These are phyloP conservation scores for Grantiella picta DNA, from an alignment of 2,113 vertebrate species.

Conservation along the genomic window DNA sequence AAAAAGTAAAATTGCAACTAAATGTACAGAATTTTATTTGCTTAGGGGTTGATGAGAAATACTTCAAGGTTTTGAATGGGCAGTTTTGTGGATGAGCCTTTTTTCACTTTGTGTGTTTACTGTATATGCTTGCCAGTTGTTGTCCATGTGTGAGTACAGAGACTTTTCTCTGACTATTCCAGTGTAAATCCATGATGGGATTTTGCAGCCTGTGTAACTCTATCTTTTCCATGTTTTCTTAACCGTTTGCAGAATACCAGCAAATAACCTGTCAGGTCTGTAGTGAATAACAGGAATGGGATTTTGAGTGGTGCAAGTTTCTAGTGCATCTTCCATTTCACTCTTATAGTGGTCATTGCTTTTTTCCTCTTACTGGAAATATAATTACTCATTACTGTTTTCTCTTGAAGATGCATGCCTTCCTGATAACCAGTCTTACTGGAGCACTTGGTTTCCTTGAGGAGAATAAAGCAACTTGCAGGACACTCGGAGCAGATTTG, in stretches of 20 bases:
- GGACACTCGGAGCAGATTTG: background rate
- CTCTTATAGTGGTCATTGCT: accelerated
- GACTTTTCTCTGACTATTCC: background rate
- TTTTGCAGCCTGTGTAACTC: background rate
- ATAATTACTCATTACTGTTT: background rate
- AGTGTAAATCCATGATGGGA: background rate
- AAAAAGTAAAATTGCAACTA: background rate
- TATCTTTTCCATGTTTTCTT: background rate
- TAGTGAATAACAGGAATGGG: background rate
- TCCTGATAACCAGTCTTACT: background rate
- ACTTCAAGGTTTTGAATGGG: background rate
- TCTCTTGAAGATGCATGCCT: background rate
- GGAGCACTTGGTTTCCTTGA: background rate
- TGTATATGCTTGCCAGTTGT: background rate
- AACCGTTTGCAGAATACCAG: background rate
- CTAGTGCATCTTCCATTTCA: background rate
- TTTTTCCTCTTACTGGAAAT: background rate
- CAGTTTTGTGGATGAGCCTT: background rate
- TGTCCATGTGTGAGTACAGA: background rate
- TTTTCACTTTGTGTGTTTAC: background rate
- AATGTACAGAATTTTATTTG: background rate
- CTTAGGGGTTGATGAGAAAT: background rate
- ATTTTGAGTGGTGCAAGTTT: background rate
- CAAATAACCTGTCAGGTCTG: background rate
- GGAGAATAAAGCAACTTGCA: background rate